Conservation (phyloP, 2,888 invertebrate species). For the Ichneumon xanthorius region DNA sequence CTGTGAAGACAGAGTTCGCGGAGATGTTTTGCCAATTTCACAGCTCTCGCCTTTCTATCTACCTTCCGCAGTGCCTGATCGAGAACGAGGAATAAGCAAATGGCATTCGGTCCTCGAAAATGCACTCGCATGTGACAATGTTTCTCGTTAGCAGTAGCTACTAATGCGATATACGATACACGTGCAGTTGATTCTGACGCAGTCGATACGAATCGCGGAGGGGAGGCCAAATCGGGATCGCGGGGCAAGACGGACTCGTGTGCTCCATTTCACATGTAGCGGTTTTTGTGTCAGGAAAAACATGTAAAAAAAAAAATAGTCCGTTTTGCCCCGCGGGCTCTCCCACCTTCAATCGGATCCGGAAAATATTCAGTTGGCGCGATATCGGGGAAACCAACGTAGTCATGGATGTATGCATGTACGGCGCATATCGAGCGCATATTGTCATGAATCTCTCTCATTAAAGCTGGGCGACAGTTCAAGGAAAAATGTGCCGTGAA, state of each 20-base stretch:
- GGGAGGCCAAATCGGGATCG: neutral
- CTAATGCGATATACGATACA: neutral
- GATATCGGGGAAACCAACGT: neutral
- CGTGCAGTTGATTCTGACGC: neutral
- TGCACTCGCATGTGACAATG: neutral
- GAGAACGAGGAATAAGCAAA: neutral
- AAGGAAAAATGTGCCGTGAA: neutral
- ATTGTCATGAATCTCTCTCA: constrained; percentile 44
- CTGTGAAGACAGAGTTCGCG: neutral
- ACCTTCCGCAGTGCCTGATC: neutral
- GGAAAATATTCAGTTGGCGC: neutral
- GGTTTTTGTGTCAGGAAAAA: neutral
- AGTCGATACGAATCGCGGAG: neutral
- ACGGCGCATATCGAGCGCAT: constrained; percentile 12
- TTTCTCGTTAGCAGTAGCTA: neutral
- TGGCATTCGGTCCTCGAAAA: neutral
- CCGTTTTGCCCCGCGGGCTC: neutral
- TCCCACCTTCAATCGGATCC: neutral
- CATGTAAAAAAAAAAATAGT: neutral
- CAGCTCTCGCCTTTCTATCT: neutral
- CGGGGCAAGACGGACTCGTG: neutral
- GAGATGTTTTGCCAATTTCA: neutral
- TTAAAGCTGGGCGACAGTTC: constrained; percentile 34
- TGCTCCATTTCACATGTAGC: neutral
- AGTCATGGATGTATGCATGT: neutral